Evolutionary conservation across 2,888 invertebrate species (phyloP).

Genomic region (Dyspetes luteomarginatus): DNA sequence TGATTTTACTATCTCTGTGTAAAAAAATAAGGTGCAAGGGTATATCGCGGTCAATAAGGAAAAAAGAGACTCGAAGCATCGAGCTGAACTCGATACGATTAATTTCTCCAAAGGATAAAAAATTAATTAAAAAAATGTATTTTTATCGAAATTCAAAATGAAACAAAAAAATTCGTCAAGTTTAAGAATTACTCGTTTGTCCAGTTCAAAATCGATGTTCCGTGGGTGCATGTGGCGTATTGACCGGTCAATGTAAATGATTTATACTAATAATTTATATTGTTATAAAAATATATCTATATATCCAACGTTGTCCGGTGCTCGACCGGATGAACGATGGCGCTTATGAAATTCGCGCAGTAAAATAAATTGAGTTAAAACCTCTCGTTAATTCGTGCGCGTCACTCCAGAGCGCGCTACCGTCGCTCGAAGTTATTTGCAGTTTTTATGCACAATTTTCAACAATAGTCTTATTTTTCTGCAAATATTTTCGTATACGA

Average conservation of each 20-base stretch:
- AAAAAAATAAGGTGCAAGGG: constrained; percentile 53
- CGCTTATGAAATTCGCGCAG: background rate
- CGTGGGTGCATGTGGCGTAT: constrained; percentile 79
- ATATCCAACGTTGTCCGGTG: background rate
- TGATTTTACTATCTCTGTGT: constrained; percentile 37
- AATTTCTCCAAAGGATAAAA: constrained; percentile 8
- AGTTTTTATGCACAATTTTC: background rate
- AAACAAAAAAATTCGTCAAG: constrained; percentile 31
- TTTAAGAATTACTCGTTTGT: constrained; percentile 31
- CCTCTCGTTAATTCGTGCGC: background rate
- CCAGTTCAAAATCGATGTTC: constrained; percentile 56
- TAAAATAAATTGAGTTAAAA: background rate
- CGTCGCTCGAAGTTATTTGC: background rate
- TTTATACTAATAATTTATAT: constrained; percentile 38
- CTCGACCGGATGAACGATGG: constrained; percentile 7
- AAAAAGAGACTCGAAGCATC: constrained; percentile 57
- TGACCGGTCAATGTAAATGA: constrained; percentile 69
- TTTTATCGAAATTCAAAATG: background rate
- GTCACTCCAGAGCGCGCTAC: constrained; percentile 20
- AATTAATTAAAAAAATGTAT: background rate
- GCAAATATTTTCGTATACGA: constrained; percentile 28
- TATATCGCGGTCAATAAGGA: constrained; percentile 40
- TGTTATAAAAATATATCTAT: constrained; percentile 18
- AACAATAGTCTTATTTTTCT: background rate
- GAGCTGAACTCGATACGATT: constrained; percentile 38